phyloP scores from a whole-genome alignment of 2,797 vertebrate species.

The Lithobates pipiens region DNA sequence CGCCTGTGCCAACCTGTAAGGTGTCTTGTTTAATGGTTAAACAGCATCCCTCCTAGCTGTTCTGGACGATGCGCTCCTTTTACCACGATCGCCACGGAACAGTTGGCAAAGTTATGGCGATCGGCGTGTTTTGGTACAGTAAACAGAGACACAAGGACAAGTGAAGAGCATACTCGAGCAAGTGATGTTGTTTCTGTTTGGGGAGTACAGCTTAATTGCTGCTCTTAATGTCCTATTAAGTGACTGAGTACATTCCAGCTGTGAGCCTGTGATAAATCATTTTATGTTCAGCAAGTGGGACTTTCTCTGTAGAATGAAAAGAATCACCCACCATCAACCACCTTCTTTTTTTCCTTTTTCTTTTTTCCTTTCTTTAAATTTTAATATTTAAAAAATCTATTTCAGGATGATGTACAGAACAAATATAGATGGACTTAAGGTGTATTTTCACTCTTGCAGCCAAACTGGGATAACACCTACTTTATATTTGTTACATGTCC shows the following conservation, averaged over 20 bases:
- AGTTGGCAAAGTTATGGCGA: slow-evolving; percentile 25
- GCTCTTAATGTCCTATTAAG: slow-evolving; percentile 63
- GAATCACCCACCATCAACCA: slow-evolving; percentile 6
- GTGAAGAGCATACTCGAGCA: slow-evolving; percentile 59
- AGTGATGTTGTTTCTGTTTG: slow-evolving; percentile 58
- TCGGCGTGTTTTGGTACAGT: slow-evolving; percentile 6
- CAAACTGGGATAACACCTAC: no score
- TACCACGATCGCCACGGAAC: not conserved
- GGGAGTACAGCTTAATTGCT: slow-evolving; percentile 61
- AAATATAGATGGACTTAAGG: not conserved
- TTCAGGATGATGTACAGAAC: not conserved
- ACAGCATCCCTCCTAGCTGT: not conserved
- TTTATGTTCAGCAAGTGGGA: slow-evolving; percentile 55
- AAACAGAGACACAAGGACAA: slow-evolving; percentile 54
- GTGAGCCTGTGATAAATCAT: slow-evolving; percentile 61
- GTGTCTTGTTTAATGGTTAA: slow-evolving; percentile 51
- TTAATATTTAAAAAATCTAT: not conserved
- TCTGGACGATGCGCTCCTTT: slow-evolving; percentile 8
- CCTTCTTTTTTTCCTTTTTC: not conserved
- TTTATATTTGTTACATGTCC: no score
- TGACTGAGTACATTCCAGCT: slow-evolving; percentile 63
- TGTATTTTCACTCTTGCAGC: no score
- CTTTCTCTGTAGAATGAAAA: slow-evolving; percentile 41
- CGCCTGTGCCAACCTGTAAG: slow-evolving; percentile 36
- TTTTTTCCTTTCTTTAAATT: not conserved